A percentile compares a stretch with the other conserved stretches of the same genome.
phyloP scores from a whole-genome alignment of 2,888 invertebrate genomes.

The Troides oblongomaculatus region DNA sequence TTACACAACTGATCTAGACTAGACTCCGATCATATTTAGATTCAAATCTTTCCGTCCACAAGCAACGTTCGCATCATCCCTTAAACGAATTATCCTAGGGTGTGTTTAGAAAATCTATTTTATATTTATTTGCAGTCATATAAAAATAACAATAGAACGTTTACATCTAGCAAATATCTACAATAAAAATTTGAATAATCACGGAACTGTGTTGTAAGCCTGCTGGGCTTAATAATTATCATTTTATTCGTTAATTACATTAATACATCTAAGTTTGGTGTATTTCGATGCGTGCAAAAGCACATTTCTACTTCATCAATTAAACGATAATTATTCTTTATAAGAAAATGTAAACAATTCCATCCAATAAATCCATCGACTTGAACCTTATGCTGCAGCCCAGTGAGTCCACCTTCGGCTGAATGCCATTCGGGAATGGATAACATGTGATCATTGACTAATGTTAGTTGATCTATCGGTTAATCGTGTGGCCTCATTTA shows the following conservation, averaged over 20 bases:
- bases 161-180: constrained; percentile 73
- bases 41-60: constrained; percentile 39
- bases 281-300: constrained; percentile 77
- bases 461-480: constrained; percentile 33
- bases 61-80: constrained; percentile 39
- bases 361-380: constrained; percentile 70
- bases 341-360: constrained; percentile 60
- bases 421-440: constrained; percentile 6
- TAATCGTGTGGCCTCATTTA: constrained; percentile 33
- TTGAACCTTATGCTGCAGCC: constrained; percentile 35
- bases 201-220: constrained; percentile 67
- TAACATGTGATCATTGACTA: constrained; percentile 34
- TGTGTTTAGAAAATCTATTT: constrained; percentile 74
- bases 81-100: constrained; percentile 60
- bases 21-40: background rate
- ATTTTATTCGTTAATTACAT: constrained; percentile 53
- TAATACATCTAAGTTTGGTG: constrained; percentile 65
- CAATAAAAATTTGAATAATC: constrained; percentile 65
- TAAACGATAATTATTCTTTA: constrained; percentile 54
- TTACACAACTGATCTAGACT: background rate
- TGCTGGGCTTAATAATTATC: constrained; percentile 64
- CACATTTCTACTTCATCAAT: constrained; percentile 70
- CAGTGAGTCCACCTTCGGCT: constrained; percentile 25
- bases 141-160: constrained; percentile 78
- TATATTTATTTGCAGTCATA: constrained; percentile 71